Percentiles rank a stretch among this genome's conserved stretches.
Evolutionary conservation across 2,797 vertebrate genomes (phyloP).

Genomic region (Anguilla marmorata): DNA sequence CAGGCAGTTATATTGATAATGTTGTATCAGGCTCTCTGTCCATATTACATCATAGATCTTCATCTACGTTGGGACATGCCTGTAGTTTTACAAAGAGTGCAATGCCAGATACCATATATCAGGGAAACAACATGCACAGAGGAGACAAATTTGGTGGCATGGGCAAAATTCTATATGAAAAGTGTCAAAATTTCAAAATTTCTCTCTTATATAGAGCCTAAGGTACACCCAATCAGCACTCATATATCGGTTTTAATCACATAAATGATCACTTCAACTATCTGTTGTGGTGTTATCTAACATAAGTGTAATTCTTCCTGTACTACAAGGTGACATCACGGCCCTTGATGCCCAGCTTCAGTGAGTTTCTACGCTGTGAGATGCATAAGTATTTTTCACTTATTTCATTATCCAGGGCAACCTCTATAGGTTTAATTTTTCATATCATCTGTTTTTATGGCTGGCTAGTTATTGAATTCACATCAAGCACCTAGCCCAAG

Average conservation of each 20-base stretch:
- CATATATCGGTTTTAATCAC: background rate
- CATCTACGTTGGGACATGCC: background rate
- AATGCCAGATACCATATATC: background rate
- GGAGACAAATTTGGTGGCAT: background rate
- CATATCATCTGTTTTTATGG: slow-evolving; percentile 1
- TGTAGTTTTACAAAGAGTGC: background rate
- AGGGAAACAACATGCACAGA: background rate
- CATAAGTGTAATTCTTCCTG: background rate
- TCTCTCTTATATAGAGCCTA: background rate
- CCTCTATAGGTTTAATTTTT: background rate
- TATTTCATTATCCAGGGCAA: background rate
- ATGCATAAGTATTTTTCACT: background rate
- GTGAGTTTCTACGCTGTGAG: background rate
- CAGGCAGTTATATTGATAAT: background rate
- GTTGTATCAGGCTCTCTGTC: background rate
- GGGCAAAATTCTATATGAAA: background rate
- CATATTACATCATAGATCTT: background rate
- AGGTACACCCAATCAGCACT: background rate
- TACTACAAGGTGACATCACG: background rate
- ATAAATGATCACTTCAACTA: background rate
- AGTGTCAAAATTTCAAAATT: background rate
- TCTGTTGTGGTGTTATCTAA: background rate
- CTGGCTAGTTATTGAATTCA: slow-evolving; percentile 2
- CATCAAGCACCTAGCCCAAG: background rate
- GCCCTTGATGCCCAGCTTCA: background rate